Base-by-base conservation (phyloP, 2,797 vertebrate species). In the Lerista edwardsae region DNA sequence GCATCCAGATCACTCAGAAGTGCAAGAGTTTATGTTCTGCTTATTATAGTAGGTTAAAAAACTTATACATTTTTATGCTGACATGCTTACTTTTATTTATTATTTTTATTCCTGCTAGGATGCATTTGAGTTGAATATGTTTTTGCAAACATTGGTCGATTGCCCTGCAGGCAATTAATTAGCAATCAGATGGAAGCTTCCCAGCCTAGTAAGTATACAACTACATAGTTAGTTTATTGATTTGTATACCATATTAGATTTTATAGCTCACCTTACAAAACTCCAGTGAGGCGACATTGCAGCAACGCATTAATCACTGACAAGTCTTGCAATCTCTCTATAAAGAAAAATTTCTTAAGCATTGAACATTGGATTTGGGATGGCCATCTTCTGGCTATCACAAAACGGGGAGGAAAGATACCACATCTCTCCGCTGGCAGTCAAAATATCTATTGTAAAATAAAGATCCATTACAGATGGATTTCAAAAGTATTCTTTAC, bases 171-270 rank as follows among this genome's bases (percentile, higher is more conserved):
- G 73, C 27, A 88, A 90, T 82, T 89, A 84, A 88, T 87, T 93
- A 90, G 80, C 57, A 87, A 84, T 64, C n/a, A 91, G 81, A 84
- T 59, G 29, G 73, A 75, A 87, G 64, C 55, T 34, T 90, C 51
- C 9, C 21, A 82, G 3, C 64, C 34, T 57, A 68, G 31, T 84
- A 84, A 68, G 3, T 68, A 64, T 39, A 84, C 34, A 2, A 44
- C 69, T 86, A 79, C n/a, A 4, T 86, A 86, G 89, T 91, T 87
- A 61, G 36, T 84, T 88, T 86, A 87, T 79, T 86, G 78, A 80
- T 87, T 91, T 86, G 86, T 91, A 75, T 78, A 51, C 69, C 25
- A 57, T 86, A 82, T 84, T 67, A 73, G 41, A 27, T 82, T 75
- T 86, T 91, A 91, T 27, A 87, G 41, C 14, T 93, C 44, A 76